Evolutionary conservation across 37 sponge, comb jelly and placozoan species (phyloP), one percentile per base, ranked within the genome.

Genomic region (Sycon ciliatum): DNA sequence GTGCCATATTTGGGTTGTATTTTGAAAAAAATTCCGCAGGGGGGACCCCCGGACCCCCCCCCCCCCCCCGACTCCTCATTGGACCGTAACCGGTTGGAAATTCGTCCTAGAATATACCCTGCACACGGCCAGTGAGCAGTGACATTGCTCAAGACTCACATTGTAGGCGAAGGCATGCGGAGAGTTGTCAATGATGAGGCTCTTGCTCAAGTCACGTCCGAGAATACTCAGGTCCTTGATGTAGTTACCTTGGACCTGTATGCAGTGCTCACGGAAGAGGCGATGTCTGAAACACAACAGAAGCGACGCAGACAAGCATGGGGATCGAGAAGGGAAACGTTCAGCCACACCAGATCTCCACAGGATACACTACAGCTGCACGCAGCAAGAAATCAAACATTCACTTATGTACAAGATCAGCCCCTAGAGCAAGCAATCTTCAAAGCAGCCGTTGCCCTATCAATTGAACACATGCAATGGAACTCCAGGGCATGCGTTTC

Each of bases 81-180:
- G n/a, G n/a, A n/a, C n/a, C n/a, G n/a, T n/a, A n/a, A n/a, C n/a
- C n/a, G n/a, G n/a, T n/a, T n/a, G n/a, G n/a, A n/a, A n/a, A n/a
- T n/a, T n/a, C n/a, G n/a, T n/a, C n/a, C n/a, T n/a, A n/a, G n/a
- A n/a, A n/a, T n/a, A n/a, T n/a, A n/a, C n/a, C n/a, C n/a, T n/a
- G 22, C 7, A 7, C 22, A 9, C 61, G 23, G 24, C 9, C 13
- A n/a, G 23, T 23, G 24, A 6, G 13, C 61, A 23, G 61, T 23
- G 9, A 58, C 61, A 58, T 6, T 23, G 61, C 61, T n/a, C 22
- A n/a, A 37, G 31, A 65, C 5, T 26, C 4, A 93, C 94, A 87
- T 95, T 92, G 56, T 95, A 95, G 22, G 89, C 97, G 72, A 95
- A 95, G 67, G 97, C 91, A 42, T 87, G 87, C 9, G 92, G 92